Evolutionary conservation across 1,140 invertebrate species (phyloP), one percentile per base, ranked within the genome.

Genomic region (Drosophila setifemur): DNA sequence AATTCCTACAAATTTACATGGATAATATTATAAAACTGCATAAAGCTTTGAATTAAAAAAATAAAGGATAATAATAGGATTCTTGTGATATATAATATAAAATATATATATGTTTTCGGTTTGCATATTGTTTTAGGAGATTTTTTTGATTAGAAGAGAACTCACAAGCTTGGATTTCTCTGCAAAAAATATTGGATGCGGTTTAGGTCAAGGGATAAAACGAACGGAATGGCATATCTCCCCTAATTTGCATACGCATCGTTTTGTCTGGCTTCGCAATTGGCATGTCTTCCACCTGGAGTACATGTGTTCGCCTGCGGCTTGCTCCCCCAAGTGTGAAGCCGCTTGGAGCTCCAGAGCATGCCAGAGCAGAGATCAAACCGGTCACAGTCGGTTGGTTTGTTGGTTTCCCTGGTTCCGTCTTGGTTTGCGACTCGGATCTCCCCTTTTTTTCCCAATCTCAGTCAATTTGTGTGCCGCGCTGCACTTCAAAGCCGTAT

Each of bases 401-500:
- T n/a, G 33, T 23, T 63, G 42, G 42, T 25, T 54, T 73, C 33
- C 28, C 49, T 28, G 33, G 29, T 52, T 28, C 33, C 19, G 49
- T 40, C 64, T 58, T 58, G 53, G 48, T 40, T 33, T 1, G 23
- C 6, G 25, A 49, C 28, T 28, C 8, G 18, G 14, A n/a, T n/a
- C n/a, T n/a, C n/a, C n/a, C n/a, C n/a, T n/a, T n/a, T n/a, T n/a
- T n/a, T n/a, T 33, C 19, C 11, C 14, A 19, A 31, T 49, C 53
- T 47, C 37, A 29, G 45, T 73, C 61, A 43, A 44, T 72, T 60
- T 58, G 48, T 54, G 42, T 28, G 43, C 48, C 58, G 74, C 58
- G 74, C 55, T 53, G 64, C 71, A 79, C 79, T 86, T 83, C 70
- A 67, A 86, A 85, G 66, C 42, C 39, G 31, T 12, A 43, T 40